Base-by-base conservation (phyloP, 2,888 invertebrate species). In the Acrobasis repandana region DNA sequence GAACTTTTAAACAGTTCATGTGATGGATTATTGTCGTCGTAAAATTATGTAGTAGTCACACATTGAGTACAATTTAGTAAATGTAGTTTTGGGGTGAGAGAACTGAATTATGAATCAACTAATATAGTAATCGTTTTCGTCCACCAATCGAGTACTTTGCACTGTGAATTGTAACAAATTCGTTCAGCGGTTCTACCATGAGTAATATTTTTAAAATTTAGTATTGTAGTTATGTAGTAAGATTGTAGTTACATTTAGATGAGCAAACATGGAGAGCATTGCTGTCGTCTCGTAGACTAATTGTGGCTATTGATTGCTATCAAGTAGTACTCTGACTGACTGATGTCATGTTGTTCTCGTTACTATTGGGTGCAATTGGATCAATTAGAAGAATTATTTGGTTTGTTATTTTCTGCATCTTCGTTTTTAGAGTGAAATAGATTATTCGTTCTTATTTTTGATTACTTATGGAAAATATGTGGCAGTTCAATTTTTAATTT, bases 291-390 rank as follows among this genome's bases (percentile, higher is more conserved):
- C 46, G 11, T 43, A 47, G 60, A 70, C 70, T 71, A 80, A 85
- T 83, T 74, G 74, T 66, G 65, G 56, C 66, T 68, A 75, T 75
- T 79, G 79, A 77, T 77, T 72, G 72, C 73, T 72, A 74, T 75
- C 72, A 69, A 70, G 54, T 64, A 63, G 69, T 63, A 61, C 63
- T 60, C 66, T 79, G n/a, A n/a, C n/a, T n/a, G n/a, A n/a, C n/a
- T n/a, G 76, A 80, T 73, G 80, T 80, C 80, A 79, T 67, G 28
- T 5, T 28, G 28, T 67, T 68, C 62, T 66, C 62, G 60, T 64
- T 67, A 65, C 64, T 71, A 75, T 72, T 74, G 61, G 65, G 66
- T 65, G 51, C 73, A 81, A 79, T 79, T 76, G 75, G 74, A 72
- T 66, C 75, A 76, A 76, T 73, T 67, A 67, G 66, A 61, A 65